A percentile compares a stretch with the other conserved stretches of the same genome.
Evolutionary conservation across 1,140 invertebrate genomes (phyloP).

Genomic region (Macrocentrus cingulum): DNA sequence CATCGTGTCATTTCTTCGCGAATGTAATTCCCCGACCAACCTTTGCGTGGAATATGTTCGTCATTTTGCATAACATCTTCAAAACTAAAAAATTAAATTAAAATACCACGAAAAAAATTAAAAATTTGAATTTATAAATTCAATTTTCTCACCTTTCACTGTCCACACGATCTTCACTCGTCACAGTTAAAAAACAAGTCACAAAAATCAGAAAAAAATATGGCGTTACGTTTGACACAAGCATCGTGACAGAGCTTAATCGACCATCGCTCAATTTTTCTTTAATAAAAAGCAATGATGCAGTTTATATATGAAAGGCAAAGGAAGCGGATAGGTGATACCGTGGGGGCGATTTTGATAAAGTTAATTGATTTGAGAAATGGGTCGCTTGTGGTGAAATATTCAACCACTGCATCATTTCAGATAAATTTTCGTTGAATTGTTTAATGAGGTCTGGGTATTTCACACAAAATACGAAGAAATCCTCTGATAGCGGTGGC

Average conservation of each 20-base stretch:
- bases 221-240: too few relatives aligned
- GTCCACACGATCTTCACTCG: background rate
- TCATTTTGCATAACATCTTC: background rate
- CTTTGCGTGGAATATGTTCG: background rate
- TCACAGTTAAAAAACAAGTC: too few relatives aligned
- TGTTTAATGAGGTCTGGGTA: too few relatives aligned
- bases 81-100: background rate
- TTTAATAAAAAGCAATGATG: background rate
- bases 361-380: slow-evolving; percentile 24
- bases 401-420: too few relatives aligned
- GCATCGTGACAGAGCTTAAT: too few relatives aligned
- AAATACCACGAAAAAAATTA: background rate
- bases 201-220: too few relatives aligned
- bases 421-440: too few relatives aligned
- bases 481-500: too few relatives aligned
- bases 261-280: background rate
- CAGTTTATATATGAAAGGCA: background rate
- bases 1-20: too few relatives aligned
- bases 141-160: background rate
- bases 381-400: slow-evolving; percentile 9
- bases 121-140: background rate
- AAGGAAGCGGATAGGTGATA: slow-evolving; percentile 16
- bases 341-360: slow-evolving; percentile 26
- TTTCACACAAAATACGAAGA: too few relatives aligned
- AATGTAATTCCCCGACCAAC: too few relatives aligned